Evolutionary conservation across 2,797 vertebrate species (phyloP).

Genomic region (Artibeus jamaicensis): DNA sequence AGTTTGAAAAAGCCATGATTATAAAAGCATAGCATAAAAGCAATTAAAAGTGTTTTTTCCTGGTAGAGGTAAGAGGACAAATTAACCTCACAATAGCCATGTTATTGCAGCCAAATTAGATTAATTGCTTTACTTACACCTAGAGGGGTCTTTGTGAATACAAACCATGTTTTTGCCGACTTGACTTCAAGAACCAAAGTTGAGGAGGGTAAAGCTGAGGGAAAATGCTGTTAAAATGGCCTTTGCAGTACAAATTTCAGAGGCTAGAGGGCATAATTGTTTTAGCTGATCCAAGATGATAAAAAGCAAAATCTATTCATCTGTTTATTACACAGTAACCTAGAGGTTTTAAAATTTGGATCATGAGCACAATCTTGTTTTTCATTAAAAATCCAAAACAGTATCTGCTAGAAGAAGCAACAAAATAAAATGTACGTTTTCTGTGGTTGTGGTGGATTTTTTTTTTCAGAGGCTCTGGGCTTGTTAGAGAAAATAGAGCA

Average conservation of each 20-base stretch:
- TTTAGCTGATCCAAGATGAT: slow-evolving; percentile 45
- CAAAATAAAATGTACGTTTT: not conserved
- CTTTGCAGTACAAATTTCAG: slow-evolving; percentile 49
- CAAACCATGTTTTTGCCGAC: slow-evolving; percentile 8
- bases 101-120: slow-evolving; percentile 9
- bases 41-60: slow-evolving; percentile 28
- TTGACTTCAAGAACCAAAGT: slow-evolving; percentile 32
- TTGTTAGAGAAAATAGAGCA: slow-evolving; percentile 27
- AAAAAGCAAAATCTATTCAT: slow-evolving; percentile 28
- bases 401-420: slow-evolving; percentile 33
- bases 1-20: slow-evolving; percentile 20
- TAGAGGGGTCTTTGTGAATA: not conserved
- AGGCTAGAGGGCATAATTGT: slow-evolving; percentile 69
- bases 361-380: slow-evolving; percentile 36
- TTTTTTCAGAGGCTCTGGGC: not conserved
- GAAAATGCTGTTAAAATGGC: not conserved
- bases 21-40: not conserved
- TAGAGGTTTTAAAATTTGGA: slow-evolving; percentile 57
- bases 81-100: not conserved
- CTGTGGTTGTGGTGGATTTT: not conserved
- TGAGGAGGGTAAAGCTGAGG: not conserved
- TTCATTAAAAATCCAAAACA: slow-evolving; percentile 58
- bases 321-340: slow-evolving; percentile 52
- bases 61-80: slow-evolving; percentile 10
- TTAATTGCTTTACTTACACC: slow-evolving; percentile 45